Conservation (phyloP, 1,140 invertebrate species). For the Eurosta solidaginis region DNA sequence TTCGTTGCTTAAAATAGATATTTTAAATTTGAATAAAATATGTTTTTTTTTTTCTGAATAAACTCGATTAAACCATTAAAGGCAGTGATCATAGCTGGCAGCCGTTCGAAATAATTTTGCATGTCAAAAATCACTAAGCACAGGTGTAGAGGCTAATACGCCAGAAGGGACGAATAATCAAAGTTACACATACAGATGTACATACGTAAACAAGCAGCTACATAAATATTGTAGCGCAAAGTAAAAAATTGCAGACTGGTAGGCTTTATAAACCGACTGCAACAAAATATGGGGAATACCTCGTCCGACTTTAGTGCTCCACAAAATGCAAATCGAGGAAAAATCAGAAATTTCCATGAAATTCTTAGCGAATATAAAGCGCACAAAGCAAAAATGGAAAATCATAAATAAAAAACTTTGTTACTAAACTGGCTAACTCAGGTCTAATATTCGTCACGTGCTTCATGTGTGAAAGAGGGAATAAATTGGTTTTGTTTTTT, state of each 20-base stretch:
- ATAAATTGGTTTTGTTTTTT: no score
- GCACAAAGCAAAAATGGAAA: background rate
- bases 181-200: background rate
- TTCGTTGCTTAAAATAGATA: no score
- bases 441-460: background rate
- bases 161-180: background rate
- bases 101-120: constrained; percentile 22
- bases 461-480: background rate
- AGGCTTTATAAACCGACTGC: background rate
- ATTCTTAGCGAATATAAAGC: background rate
- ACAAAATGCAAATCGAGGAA: background rate
- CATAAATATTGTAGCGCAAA: no score
- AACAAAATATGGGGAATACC: background rate
- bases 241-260: background rate
- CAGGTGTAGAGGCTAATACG: constrained; percentile 29
- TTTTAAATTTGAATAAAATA: background rate
- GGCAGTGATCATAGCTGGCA: constrained; percentile 1
- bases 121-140: constrained; percentile 28
- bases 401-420: background rate
- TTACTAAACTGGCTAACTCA: background rate
- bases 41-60: background rate
- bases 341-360: background rate
- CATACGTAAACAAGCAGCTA: no score
- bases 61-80: background rate
- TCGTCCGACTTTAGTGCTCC: background rate